phyloP scores from a whole-genome alignment of 2,113 vertebrate species.

The Tonatia bakeri region DNA sequence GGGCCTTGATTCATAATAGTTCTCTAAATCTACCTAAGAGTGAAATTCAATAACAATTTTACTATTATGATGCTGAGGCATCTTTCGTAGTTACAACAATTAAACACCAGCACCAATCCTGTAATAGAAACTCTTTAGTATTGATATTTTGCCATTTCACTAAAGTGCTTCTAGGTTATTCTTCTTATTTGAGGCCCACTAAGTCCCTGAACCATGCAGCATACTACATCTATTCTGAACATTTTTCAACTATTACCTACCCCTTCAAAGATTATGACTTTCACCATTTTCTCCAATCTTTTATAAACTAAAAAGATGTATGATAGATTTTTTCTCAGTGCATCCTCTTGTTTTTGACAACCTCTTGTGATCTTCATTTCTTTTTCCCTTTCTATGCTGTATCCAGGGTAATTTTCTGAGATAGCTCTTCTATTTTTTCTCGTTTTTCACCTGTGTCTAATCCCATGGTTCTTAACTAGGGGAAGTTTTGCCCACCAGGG shows the following conservation, averaged over 20 bases:
- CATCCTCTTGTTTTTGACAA: neutral
- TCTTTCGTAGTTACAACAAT: neutral
- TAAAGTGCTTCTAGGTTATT: neutral
- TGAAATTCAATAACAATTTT: neutral
- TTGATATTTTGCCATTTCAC: constrained; percentile 2
- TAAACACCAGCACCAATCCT: neutral
- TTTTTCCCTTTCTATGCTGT: neutral
- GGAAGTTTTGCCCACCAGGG: neutral
- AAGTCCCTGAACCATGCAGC: neutral
- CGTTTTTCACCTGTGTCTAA: neutral
- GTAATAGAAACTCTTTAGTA: neutral
- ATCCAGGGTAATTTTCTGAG: neutral
- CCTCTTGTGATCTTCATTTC: neutral
- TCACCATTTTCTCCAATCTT: neutral
- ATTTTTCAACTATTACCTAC: neutral
- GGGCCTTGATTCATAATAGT: neutral
- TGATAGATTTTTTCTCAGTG: neutral
- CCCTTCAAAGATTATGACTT: neutral
- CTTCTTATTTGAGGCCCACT: neutral
- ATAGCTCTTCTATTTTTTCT: neutral
- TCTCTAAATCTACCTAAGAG: neutral
- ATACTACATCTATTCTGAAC: neutral
- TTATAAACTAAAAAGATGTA: neutral
- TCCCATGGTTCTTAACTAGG: neutral
- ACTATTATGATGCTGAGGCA: neutral